phyloP scores from a whole-genome alignment of 2,888 invertebrate genomes.

The Lagria hirta region DNA sequence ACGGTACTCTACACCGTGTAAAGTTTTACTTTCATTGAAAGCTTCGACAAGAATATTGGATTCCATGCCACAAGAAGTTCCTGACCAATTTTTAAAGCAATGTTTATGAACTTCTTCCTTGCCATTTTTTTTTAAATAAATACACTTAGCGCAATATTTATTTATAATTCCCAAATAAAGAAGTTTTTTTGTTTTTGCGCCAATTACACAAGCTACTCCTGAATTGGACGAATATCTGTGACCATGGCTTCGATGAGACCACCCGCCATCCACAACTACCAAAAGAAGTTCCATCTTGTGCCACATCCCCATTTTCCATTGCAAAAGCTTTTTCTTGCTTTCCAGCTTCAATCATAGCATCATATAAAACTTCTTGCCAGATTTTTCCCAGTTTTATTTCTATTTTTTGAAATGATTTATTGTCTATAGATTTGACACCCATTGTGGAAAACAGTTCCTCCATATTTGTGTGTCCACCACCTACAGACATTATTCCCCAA shows the following conservation, averaged over 20 bases:
- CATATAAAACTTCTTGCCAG: too few relatives aligned
- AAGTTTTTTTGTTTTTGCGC: slow-evolving; percentile 22
- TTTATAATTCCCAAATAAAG: slow-evolving; percentile 29
- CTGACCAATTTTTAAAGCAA: slow-evolving; percentile 32
- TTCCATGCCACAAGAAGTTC: slow-evolving; percentile 29
- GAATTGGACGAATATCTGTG: slow-evolving; percentile 2
- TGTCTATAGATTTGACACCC: slow-evolving; percentile 26
- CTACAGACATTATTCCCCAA: slow-evolving; percentile 28
- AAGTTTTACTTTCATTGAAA: slow-evolving; percentile 26
- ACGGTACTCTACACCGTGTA: slow-evolving; percentile 25
- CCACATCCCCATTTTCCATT: too few relatives aligned
- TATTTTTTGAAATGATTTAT: slow-evolving; percentile 20
- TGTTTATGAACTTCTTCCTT: slow-evolving; percentile 9
- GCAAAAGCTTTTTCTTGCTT: too few relatives aligned
- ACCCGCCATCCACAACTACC: slow-evolving; percentile 4
- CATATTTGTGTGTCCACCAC: slow-evolving; percentile 23
- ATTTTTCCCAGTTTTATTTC: slow-evolving; percentile 20
- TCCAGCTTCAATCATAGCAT: too few relatives aligned
- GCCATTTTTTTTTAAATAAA: neutral
- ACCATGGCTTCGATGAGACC: slow-evolving; percentile 5
- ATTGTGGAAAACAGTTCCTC: slow-evolving; percentile 24
- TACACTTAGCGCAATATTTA: slow-evolving; percentile 31
- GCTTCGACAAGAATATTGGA: slow-evolving; percentile 29
- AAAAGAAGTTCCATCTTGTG: slow-evolving; percentile 7
- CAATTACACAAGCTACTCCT: slow-evolving; percentile 8